phyloP scores from a whole-genome alignment of 1,140 invertebrate species.

The Magallana gigas region DNA sequence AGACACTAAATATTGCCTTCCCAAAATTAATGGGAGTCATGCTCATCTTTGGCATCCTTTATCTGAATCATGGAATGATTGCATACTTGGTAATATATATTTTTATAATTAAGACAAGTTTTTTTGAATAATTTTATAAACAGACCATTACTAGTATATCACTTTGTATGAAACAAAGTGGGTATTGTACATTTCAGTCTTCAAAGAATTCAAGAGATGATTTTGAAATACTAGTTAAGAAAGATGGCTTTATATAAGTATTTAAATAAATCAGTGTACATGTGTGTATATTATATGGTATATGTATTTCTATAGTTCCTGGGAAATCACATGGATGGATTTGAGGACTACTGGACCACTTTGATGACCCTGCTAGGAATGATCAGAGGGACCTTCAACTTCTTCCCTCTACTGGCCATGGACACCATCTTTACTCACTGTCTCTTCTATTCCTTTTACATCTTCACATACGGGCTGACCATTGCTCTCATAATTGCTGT shows the following conservation, averaged over 20 bases:
- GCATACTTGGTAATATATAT: constrained; percentile 68
- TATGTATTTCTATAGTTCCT: constrained; percentile 66
- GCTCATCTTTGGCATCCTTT: constrained; percentile 69
- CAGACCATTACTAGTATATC: too few species aligned
- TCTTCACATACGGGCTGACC: constrained; percentile 70
- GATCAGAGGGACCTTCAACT: constrained; percentile 67
- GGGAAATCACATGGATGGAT: constrained; percentile 65
- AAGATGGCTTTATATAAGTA: too few species aligned
- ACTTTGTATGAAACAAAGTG: too few species aligned
- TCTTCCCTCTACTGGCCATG: constrained; percentile 59
- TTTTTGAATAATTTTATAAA: background rate
- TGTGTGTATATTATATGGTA: too few species aligned
- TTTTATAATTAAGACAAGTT: background rate
- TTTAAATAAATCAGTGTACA: too few species aligned
- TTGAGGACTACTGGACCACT: constrained; percentile 65
- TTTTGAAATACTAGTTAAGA: too few species aligned
- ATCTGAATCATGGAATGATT: constrained; percentile 67
- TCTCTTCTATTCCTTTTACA: constrained; percentile 70
- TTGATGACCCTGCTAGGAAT: constrained; percentile 66
- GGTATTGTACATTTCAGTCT: too few species aligned
- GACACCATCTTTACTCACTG: constrained; percentile 66
- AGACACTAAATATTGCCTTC: constrained; percentile 63
- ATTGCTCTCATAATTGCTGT: constrained; percentile 68
- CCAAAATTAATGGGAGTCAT: constrained; percentile 61
- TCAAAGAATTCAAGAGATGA: too few species aligned